These are phyloP conservation scores for Agriotes lineatus DNA, from an alignment of 2,888 invertebrate species.

Conservation along the genomic window DNA sequence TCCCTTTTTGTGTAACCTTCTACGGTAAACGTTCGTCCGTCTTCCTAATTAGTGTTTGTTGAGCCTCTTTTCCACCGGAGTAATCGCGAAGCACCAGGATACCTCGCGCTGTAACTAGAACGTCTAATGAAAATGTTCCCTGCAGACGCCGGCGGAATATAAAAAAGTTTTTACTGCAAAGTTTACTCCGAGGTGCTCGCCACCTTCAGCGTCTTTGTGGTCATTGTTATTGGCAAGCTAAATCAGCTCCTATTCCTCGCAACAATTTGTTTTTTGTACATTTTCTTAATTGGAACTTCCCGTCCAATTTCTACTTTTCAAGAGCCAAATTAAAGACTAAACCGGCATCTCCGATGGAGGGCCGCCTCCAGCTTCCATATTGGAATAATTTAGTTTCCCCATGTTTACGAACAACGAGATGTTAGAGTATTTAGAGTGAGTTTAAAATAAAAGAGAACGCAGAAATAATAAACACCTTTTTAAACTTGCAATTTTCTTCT, in stretches of 20 bases:
- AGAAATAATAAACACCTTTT: too few species aligned
- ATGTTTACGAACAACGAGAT: too few species aligned
- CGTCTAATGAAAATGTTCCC: conserved; percentile 48
- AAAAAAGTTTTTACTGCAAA: conserved; percentile 40
- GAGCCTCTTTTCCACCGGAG: conserved; percentile 43
- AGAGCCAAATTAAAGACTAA: too few species aligned
- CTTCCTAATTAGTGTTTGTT: conserved; percentile 46
- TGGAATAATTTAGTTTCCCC: too few species aligned
- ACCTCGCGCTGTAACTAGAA: conserved; percentile 36
- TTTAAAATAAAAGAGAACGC: too few species aligned
- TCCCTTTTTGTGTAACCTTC: conserved; percentile 45
- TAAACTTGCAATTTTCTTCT: too few species aligned
- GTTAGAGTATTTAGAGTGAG: too few species aligned
- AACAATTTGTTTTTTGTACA: background rate
- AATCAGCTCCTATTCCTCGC: conserved; percentile 4
- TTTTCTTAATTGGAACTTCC: background rate
- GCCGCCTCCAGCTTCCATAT: too few species aligned
- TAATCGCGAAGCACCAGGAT: conserved; percentile 43
- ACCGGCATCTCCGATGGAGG: too few species aligned
- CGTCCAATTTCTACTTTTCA: too few species aligned
- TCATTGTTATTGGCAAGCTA: conserved; percentile 16
- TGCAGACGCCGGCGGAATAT: conserved; percentile 40
- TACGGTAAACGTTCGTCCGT: conserved; percentile 45
- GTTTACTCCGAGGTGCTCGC: conserved; percentile 29
- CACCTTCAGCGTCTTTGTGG: conserved; percentile 23